Percentiles rank a stretch among this genome's conserved stretches.
These are phyloP conservation scores for Copsychus sechellarum DNA, from an alignment of 2,113 vertebrate species.

Conservation along the genomic window DNA sequence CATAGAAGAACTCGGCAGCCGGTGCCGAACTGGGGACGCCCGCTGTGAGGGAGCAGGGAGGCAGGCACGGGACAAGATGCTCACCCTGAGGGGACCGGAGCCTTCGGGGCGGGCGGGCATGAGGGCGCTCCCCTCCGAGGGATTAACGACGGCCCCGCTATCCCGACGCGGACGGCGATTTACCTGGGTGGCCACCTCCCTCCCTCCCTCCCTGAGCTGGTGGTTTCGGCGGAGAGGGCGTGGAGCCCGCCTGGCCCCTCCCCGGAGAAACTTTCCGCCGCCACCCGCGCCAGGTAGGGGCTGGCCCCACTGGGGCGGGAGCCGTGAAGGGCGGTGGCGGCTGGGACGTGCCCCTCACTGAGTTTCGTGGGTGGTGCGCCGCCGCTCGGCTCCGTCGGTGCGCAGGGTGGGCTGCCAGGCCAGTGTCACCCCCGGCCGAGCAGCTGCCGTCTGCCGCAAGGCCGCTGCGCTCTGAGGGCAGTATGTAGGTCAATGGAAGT, in stretches of 20 bases:
- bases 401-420: neutral
- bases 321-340: neutral
- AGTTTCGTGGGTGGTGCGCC: neutral
- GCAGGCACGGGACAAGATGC: neutral
- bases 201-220: neutral
- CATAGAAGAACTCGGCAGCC: neutral
- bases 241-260: neutral
- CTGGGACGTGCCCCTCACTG: neutral
- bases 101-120: neutral
- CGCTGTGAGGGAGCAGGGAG: neutral
- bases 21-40: neutral
- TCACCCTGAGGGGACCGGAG: neutral
- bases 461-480: constrained; percentile 20
- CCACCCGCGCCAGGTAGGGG: neutral
- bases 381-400: neutral
- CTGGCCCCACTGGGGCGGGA: neutral
- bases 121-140: neutral
- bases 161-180: neutral
- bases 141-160: neutral
- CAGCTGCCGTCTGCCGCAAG: neutral
- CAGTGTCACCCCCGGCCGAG: neutral
- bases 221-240: neutral
- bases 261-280: neutral
- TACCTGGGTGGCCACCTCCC: neutral
- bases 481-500: constrained; percentile 77